Base-by-base conservation (phyloP, 2,888 invertebrate species). In the Spicauda simplicius region DNA sequence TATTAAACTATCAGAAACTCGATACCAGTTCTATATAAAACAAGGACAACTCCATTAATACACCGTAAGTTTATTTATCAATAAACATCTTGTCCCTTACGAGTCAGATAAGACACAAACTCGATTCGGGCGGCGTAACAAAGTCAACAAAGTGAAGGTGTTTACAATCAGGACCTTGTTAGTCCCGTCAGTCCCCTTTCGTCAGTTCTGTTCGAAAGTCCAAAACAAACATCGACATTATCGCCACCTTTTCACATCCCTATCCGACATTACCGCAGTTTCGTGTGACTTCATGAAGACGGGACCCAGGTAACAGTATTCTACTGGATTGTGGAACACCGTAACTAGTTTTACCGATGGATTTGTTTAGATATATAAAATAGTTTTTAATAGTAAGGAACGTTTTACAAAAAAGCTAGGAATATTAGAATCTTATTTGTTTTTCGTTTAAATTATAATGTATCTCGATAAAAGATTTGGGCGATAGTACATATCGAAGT, bases 271-370 rank as follows among this genome's bases (percentile, higher is more conserved):
- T 76, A 74, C 71, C 68, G 60, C 70, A 63, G 69, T 72, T 74
- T 73, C 77, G 73, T 75, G 74, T 71, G 76, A 77, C 74, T 80
- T 75, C 72, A 76, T 72, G 75, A 75, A 78, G 77, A 76, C 75
- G 77, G 79, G 74, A 79, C 74, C 71, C 63, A 67, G 70, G 70
- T 61, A 72, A 41, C 41, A 8, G 69, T 73, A 68, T 69, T 73
- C 68, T 60, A 60, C 71, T 72, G 69, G 70, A 69, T 55, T 61
- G 64, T 48, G 56, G 8, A 41, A 48, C 16, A 12, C 16, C 6
- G n/a, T 4, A 48, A 48, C 48, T 48, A 48, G 16, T n/a, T 48
- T 48, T 48, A 3, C 4, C 16, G n/a, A 5, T 16, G 48, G 48
- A 16, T 48, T 48, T 16, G 6, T 48, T 7, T 4, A 14, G 14